Conservation (phyloP, 2,797 vertebrate genomes). For the Stomatorhinus walkeri region DNA sequence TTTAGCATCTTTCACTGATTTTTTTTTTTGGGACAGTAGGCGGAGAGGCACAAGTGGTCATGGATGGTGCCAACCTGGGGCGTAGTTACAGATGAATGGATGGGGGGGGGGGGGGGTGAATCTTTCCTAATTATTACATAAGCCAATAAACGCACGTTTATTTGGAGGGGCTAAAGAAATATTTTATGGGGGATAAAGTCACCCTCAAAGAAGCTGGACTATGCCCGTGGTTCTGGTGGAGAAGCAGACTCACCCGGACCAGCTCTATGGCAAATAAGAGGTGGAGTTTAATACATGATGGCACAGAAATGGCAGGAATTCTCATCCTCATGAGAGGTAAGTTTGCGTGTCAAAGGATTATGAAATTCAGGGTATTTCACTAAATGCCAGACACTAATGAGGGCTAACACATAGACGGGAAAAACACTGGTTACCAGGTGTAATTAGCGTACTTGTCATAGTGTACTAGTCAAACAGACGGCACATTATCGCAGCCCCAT, state of each 20-base stretch:
- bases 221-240: not conserved
- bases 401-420: not conserved
- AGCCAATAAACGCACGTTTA: not conserved
- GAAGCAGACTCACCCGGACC: not conserved
- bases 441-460: not conserved
- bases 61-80: not conserved
- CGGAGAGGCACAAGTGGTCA: not conserved
- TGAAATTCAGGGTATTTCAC: not conserved
- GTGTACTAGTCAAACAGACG: slow-evolving; percentile 15
- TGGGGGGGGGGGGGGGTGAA: not conserved
- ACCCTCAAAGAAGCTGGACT: not conserved
- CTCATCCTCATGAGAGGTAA: not conserved
- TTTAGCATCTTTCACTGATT: not conserved
- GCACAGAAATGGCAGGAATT: not conserved
- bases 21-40: not conserved
- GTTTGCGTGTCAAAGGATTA: not conserved
- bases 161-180: not conserved
- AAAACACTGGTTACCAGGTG: not conserved
- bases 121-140: not conserved
- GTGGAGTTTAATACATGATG: not conserved
- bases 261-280: not conserved
- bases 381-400: not conserved
- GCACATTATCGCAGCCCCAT: slow-evolving; percentile 17
- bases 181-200: not conserved
- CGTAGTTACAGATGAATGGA: not conserved